Percentiles rank a stretch among this genome's conserved stretches.
Evolutionary conservation across 2,797 vertebrate genomes (phyloP).

Genomic region (Microtus obscurus): DNA sequence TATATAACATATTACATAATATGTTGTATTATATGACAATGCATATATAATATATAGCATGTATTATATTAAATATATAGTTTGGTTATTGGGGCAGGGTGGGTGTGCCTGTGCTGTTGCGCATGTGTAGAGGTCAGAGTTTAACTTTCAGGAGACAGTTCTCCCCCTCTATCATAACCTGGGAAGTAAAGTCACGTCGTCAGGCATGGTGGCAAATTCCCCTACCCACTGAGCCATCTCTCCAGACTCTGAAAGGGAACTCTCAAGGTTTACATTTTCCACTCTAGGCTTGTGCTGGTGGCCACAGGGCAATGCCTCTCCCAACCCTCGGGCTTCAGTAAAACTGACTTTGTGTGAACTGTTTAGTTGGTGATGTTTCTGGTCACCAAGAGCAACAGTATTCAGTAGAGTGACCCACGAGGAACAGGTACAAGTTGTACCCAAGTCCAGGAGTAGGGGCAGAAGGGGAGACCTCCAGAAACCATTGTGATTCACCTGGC

Average conservation of each 20-base stretch:
- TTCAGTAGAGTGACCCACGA: fast-evolving
- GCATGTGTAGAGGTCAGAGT: neutral
- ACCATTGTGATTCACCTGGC: too few relatives aligned
- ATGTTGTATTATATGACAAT: neutral
- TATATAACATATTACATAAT: too few relatives aligned
- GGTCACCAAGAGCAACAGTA: too few relatives aligned
- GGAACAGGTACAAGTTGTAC: neutral
- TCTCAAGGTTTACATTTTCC: neutral
- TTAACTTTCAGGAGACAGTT: neutral
- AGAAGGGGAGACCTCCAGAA: neutral
- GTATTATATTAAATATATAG: too few relatives aligned
- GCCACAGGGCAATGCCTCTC: neutral
- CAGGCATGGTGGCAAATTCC: neutral
- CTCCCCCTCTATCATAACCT: neutral
- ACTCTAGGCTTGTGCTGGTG: neutral
- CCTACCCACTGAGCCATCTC: neutral
- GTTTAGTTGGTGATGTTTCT: neutral
- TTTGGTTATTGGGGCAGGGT: neutral
- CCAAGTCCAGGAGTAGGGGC: neutral
- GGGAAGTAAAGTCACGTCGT: neutral
- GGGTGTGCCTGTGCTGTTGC: too few relatives aligned
- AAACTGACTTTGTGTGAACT: fast-evolving
- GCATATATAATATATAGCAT: neutral
- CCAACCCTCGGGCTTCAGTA: neutral
- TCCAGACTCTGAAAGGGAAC: neutral